Evolutionary conservation across 2,113 vertebrate species (phyloP).

Genomic region (Zosterops japonicus): DNA sequence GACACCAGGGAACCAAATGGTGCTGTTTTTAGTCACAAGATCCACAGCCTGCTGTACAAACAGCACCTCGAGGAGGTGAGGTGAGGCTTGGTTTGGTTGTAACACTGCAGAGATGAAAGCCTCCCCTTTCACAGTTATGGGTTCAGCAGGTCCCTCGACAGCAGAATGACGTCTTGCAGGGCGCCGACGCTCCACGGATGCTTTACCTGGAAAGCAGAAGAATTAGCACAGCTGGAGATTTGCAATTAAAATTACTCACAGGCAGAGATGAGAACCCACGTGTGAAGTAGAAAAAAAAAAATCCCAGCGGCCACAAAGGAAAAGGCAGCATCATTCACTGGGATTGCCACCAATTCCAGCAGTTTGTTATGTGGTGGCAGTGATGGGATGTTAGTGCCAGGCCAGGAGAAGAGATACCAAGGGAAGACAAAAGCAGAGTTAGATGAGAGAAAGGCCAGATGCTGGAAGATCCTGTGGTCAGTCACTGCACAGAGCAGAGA

Average conservation of each 20-base stretch:
- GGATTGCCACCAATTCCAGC: background rate
- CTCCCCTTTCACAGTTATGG: conserved; percentile 43
- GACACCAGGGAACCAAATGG: background rate
- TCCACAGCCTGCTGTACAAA: conserved; percentile 20
- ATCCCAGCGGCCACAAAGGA: background rate
- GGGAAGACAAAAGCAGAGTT: background rate
- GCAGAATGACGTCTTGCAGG: conserved; percentile 20
- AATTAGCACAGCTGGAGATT: background rate
- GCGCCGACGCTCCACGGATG: background rate
- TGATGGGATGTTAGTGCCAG: background rate
- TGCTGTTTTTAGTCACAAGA: background rate
- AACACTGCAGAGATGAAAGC: background rate
- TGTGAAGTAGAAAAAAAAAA: background rate
- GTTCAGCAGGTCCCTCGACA: conserved; percentile 44
- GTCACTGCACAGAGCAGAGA: background rate
- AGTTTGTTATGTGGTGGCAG: background rate
- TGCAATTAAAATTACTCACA: background rate
- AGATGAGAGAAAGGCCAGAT: background rate
- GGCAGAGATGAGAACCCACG: background rate
- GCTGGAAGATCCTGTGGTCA: background rate
- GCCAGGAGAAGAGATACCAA: background rate
- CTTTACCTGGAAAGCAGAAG: conserved; percentile 71
- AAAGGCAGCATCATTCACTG: background rate
- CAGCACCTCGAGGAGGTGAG: conserved; percentile 21
- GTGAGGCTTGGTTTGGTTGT: conserved; percentile 14